These are phyloP conservation scores for Mastigias papua DNA, from an alignment of 30 jellyfish, hydroid and myxozoan genomes.

Conservation along the genomic window DNA sequence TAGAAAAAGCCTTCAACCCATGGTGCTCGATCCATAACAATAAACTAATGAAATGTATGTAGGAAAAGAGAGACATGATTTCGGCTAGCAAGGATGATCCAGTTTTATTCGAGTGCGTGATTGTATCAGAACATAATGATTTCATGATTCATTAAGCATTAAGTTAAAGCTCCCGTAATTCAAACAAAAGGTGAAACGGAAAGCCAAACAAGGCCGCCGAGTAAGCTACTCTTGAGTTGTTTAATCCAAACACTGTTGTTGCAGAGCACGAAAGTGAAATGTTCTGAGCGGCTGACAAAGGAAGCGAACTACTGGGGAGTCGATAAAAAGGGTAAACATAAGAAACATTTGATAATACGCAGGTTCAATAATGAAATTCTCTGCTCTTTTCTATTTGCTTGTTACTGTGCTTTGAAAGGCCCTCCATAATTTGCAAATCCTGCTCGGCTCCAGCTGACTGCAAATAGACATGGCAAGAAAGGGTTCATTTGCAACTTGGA, in stretches of 20 bases:
- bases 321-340: neutral
- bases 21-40: too few species aligned
- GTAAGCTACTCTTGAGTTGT: neutral
- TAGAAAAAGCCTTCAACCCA: too few species aligned
- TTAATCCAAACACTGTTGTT: constrained; percentile 2
- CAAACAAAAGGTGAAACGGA: too few species aligned
- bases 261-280: neutral
- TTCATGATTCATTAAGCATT: neutral
- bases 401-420: neutral
- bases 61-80: too few species aligned
- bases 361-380: neutral
- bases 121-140: too few species aligned
- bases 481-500: too few species aligned
- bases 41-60: too few species aligned
- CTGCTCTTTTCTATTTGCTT: neutral
- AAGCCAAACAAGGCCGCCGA: neutral
- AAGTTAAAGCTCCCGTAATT: neutral
- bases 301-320: neutral
- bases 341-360: neutral
- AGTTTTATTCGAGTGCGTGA: too few species aligned
- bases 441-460: neutral
- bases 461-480: neutral
- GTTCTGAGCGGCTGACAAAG: neutral
- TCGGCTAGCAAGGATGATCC: too few species aligned
- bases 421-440: neutral